phyloP scores from a whole-genome alignment of 1,140 invertebrate genomes.

The Homarus americanus region DNA sequence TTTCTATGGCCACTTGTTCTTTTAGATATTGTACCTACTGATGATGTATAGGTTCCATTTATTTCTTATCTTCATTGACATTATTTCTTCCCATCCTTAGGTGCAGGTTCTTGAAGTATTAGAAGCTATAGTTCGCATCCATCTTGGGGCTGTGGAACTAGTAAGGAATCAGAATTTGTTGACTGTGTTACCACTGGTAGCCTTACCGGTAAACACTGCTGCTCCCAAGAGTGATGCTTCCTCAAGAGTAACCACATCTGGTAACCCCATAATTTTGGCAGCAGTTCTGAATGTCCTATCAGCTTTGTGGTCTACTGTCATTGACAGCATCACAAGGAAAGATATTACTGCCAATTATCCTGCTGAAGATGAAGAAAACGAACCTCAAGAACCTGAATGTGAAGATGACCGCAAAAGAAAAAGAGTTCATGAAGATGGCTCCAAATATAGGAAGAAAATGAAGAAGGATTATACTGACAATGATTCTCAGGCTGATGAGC shows the following conservation, averaged over 20 bases:
- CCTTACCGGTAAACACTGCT: neutral
- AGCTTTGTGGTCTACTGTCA: slow-evolving; percentile 21
- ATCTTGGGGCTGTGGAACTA: slow-evolving; percentile 37
- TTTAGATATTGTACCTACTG: too few species aligned
- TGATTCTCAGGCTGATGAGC: neutral
- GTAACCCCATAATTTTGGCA: neutral
- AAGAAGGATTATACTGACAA: neutral
- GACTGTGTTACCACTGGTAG: slow-evolving; percentile 27
- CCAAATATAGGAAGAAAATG: neutral
- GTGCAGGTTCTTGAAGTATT: slow-evolving; percentile 46
- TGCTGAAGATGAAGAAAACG: neutral
- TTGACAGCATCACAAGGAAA: neutral
- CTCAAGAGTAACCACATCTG: neutral
- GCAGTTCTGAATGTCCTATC: slow-evolving; percentile 26
- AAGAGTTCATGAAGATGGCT: neutral
- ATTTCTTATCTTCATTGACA: neutral
- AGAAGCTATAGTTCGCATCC: slow-evolving; percentile 42
- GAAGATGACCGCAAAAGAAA: slow-evolving; percentile 3
- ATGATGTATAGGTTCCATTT: too few species aligned
- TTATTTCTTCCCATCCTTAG: slow-evolving; percentile 4
- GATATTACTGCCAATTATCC: neutral
- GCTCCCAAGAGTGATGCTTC: neutral
- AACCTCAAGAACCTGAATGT: neutral
- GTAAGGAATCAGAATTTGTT: slow-evolving; percentile 45
- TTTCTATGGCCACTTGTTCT: too few species aligned